Conservation (phyloP, 1,140 invertebrate genomes). For the Drosophila equinoxialis region DNA sequence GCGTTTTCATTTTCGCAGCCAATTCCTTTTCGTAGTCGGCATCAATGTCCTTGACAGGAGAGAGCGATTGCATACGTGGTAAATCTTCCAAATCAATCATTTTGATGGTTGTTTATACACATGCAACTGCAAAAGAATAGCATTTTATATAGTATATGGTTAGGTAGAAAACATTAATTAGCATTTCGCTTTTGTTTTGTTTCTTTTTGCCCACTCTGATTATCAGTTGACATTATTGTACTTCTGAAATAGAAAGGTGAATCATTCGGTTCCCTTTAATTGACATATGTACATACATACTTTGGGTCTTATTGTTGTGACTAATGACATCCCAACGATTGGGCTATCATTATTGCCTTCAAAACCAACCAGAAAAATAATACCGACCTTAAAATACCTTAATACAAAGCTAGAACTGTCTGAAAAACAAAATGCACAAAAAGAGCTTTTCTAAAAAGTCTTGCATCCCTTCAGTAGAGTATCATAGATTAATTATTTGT, state of each 20-base stretch:
- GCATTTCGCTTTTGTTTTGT: neutral
- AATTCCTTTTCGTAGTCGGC: slow-evolving; percentile 35
- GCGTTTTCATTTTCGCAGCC: neutral
- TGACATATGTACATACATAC: neutral
- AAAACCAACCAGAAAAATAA: too few relatives aligned
- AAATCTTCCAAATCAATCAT: slow-evolving; percentile 79
- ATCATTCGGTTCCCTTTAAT: neutral
- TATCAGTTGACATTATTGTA: neutral
- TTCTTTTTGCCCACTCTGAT: neutral
- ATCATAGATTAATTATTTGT: too few relatives aligned
- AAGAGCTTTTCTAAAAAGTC: too few relatives aligned
- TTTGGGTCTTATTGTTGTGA: neutral
- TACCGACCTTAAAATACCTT: too few relatives aligned
- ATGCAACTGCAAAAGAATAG: slow-evolving; percentile 38
- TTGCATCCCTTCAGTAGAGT: too few relatives aligned
- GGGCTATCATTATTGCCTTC: too few relatives aligned
- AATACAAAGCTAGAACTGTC: too few relatives aligned
- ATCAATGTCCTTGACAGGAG: slow-evolving; percentile 67
- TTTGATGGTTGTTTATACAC: slow-evolving; percentile 28
- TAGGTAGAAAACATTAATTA: slow-evolving; percentile 1
- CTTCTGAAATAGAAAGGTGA: neutral
- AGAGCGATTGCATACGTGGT: slow-evolving; percentile 76
- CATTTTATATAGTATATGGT: slow-evolving; percentile 17
- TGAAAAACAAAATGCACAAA: too few relatives aligned
- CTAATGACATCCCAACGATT: neutral